Evolutionary conservation across 2,888 invertebrate species (phyloP), one percentile per base, ranked within the genome.

Genomic region (Cryptops parisi): DNA sequence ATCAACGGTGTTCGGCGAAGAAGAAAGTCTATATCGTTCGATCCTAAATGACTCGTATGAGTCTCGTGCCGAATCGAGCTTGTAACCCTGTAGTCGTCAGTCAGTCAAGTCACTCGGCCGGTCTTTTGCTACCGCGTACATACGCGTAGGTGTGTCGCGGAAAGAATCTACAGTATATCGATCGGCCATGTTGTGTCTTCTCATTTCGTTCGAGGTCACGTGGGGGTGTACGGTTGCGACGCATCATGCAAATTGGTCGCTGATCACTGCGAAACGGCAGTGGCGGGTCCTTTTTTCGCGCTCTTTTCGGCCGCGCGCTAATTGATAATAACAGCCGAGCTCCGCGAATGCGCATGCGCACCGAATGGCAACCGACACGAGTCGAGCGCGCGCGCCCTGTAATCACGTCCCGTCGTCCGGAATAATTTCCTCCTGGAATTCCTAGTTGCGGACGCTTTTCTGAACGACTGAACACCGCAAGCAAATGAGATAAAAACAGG

Each of bases 401-500:
- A 48, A 48, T 48, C 48, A 48, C 48, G 48, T 33, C 33, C 26
- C 38, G 26, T 38, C 48, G 48, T 38, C 27, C 38, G 48, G 48
- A 48, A 48, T 48, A 48, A 48, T 48, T 48, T 39, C 27, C 33
- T 15, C 33, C 9, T 15, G 33, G 33, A 33, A 33, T 33, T 33
- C 15, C 33, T 15, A 33, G 33, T 21, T 38, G 24, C 48, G 27
- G 48, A 48, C 48, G 38, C 33, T 48, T 38, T 48, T 48, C 48
- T 48, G 48, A 26, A 21, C 48, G 27, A 33, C 22, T 48, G 48
- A 38, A 48, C 48, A 48, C 48, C 33, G 48, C 48, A 21, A 48
- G 33, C 27, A 48, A 48, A 48, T 48, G 48, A 38, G 48, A 48
- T 48, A 48, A 48, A 48, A 48, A 33, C 48, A 48, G 48, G 48